Evolutionary conservation across 2,113 vertebrate species (phyloP), one percentile per base, ranked within the genome.

Genomic region (Oreochromis tanganicae): DNA sequence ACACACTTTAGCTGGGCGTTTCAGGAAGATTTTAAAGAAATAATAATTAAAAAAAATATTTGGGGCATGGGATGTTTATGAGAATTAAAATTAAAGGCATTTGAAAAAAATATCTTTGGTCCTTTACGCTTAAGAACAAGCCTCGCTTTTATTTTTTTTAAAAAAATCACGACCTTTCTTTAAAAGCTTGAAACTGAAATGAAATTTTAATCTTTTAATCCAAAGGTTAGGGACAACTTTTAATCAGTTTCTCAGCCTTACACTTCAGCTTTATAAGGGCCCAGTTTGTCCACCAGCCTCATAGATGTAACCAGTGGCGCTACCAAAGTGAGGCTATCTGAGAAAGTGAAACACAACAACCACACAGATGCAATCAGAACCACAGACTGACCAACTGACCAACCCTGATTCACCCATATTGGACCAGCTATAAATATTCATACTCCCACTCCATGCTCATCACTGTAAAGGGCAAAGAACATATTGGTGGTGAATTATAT

Each of bases 401-500:
- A 91, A 50, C 50, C 57, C 50, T 86, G 43, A 82, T 82, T 38
- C 80, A 12, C 50, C 79, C 57, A 90, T 88, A 88, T 82, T 88
- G 50, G 84, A 80, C 92, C 75, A 59, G 61, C 85, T 87, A 94
- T 95, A 95, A 95, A 96, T 95, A 94, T 95, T 94, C 94, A 94
- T 92, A 88, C 82, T 89, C 80, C 82, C 85, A 34, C 91, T 75
- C 84, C 89, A 38, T 85, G 91, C 91, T 94, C 95, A 94, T 94
- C 93, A 88, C 88, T 92, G 91, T 91, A 95, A 95, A 96, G 95
- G 95, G 93, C 94, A 96, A 90, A 94, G 89, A 95, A 95, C 93
- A 95, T 95, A 95, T 95, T 92, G 93, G 91, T 93, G 89, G 93
- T 94, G 94, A 95, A 95, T 95, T 95, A 96, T 95, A 94, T 94